Conservation (phyloP, 2,888 invertebrate species). For the Drosophila mettleri region DNA sequence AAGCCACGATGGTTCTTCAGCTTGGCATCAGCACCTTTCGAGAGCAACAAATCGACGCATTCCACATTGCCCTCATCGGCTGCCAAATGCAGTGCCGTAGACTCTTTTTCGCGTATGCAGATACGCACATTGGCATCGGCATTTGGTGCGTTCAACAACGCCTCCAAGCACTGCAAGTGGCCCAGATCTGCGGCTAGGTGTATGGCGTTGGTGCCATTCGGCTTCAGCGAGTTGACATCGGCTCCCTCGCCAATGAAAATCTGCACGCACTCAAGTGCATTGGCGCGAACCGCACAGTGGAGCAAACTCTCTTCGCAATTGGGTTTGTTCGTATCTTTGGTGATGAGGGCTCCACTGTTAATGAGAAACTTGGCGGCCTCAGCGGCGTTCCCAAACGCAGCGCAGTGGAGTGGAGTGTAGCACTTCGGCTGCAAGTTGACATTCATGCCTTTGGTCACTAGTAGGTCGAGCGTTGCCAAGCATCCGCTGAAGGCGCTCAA, state of each 20-base stretch:
- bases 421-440: conserved; percentile 89
- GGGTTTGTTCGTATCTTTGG: conserved; percentile 88
- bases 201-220: conserved; percentile 91
- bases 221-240: conserved; percentile 90
- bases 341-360: conserved; percentile 89
- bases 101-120: conserved; percentile 89
- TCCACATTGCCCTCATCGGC: conserved; percentile 95
- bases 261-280: conserved; percentile 91
- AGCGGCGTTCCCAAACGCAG: conserved; percentile 94
- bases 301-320: conserved; percentile 91
- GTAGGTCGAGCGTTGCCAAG: conserved; percentile 88
- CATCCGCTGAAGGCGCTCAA: conserved; percentile 92
- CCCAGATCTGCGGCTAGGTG: conserved; percentile 93
- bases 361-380: conserved; percentile 92
- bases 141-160: conserved; percentile 90
- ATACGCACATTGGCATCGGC: conserved; percentile 90
- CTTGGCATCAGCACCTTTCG: conserved; percentile 91
- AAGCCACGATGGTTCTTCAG: conserved; percentile 92
- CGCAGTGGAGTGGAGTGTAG: conserved; percentile 94
- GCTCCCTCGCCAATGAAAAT: conserved; percentile 91
- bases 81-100: conserved; percentile 93
- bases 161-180: conserved; percentile 90
- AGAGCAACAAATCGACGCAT: conserved; percentile 90
- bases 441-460: conserved; percentile 89
- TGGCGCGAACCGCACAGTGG: conserved; percentile 94